These are phyloP conservation scores for Seriola rivoliana DNA, from an alignment of 2,113 vertebrate species.

Conservation along the genomic window DNA sequence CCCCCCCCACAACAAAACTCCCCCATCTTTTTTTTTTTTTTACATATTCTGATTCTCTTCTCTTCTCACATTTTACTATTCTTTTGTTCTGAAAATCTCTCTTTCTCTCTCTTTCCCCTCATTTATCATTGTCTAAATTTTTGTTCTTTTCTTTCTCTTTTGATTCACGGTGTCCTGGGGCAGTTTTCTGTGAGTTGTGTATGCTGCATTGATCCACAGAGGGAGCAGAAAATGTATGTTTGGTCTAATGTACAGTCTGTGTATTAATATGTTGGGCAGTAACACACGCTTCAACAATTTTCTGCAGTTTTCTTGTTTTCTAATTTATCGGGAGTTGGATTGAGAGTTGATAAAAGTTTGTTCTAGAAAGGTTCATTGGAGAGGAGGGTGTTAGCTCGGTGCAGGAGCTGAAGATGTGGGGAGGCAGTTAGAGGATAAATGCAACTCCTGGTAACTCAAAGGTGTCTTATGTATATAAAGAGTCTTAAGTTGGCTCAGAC, in stretches of 20 bases:
- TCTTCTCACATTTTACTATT: not conserved
- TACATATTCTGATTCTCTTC: not conserved
- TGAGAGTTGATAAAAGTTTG: no score
- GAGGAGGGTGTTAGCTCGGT: not conserved
- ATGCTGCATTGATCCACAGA: not conserved
- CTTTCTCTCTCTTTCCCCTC: not conserved
- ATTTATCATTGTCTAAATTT: slow-evolving; percentile 5
- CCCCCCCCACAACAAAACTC: not conserved
- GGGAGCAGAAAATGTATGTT: not conserved
- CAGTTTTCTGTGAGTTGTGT: not conserved
- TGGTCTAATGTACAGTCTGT: not conserved
- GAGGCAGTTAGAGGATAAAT: not conserved
- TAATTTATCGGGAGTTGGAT: no score
- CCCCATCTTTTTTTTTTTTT: not conserved
- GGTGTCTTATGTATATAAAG: no score
- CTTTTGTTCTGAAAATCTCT: not conserved
- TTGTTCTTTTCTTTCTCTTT: not conserved
- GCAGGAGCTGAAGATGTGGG: not conserved
- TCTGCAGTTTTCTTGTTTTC: no score
- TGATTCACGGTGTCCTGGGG: not conserved
- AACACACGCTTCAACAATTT: not conserved
- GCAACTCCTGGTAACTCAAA: not conserved
- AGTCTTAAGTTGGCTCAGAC: no score
- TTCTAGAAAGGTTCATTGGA: no score
- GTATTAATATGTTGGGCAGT: not conserved